Evolutionary conservation across 2,113 vertebrate genomes (phyloP).

Genomic region (Ophthalmolycus amberensis): DNA sequence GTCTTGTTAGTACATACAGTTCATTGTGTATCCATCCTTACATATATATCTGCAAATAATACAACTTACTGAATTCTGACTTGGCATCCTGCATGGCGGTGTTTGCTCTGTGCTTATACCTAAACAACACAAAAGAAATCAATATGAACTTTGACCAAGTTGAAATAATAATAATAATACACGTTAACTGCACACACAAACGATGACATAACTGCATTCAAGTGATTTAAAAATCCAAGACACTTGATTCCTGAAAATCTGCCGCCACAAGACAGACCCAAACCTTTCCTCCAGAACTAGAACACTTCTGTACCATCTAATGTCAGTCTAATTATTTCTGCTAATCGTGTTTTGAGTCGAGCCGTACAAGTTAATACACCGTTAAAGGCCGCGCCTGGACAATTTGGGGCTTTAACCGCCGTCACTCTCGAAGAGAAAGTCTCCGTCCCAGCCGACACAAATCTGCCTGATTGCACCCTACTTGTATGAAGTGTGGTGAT

Average conservation of each 20-base stretch:
- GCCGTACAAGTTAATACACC: conserved; percentile 11
- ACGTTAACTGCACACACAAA: conserved; percentile 3
- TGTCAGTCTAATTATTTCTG: neutral
- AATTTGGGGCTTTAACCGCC: neutral
- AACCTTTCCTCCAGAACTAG: neutral
- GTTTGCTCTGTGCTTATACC: conserved; percentile 79
- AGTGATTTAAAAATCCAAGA: conserved; percentile 26
- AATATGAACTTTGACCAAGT: neutral
- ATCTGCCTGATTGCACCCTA: conserved; percentile 56
- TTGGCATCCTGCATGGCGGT: conserved; percentile 78
- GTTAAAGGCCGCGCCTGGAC: neutral
- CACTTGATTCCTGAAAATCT: conserved; percentile 21
- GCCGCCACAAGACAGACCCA: neutral
- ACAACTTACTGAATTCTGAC: conserved; percentile 82
- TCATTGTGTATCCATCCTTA: neutral
- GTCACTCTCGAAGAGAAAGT: conserved; percentile 15
- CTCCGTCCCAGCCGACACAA: conserved; percentile 10
- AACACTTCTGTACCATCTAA: neutral
- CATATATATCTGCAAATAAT: neutral
- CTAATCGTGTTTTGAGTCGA: neutral
- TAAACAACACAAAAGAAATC: conserved; percentile 52
- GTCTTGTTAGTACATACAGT: neutral
- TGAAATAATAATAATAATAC: neutral
- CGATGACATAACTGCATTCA: neutral
- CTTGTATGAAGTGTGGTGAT: conserved; percentile 51